Base-by-base conservation (phyloP, 1,140 invertebrate species). In the Aphelenchoides fujianensis region DNA sequence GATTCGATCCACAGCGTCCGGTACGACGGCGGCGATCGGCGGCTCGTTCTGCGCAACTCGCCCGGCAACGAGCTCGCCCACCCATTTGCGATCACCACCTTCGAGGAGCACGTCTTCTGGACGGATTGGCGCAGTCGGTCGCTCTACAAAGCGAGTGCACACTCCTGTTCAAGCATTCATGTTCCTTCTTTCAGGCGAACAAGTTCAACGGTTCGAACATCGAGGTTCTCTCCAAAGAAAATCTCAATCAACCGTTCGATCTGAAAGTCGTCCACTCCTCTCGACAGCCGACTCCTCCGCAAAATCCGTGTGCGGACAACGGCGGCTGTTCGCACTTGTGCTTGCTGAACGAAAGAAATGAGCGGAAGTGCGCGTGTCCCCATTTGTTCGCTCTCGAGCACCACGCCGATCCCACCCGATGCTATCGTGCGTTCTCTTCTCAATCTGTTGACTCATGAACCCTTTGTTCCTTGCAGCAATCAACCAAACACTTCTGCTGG, bases 181-280 rank as follows among this genome's bases (percentile, higher is more conserved):
- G 5, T 59, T 59, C 34, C 28, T 30, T 67, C 68, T 70, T 69
- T 69, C 27, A 88, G 80, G 89, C 89, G 0, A 90, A 90, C 80
- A 90, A 90, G 82, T 90, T 88, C 85, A 89, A 89, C 83, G 89
- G 89, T 1, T 86, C 86, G 1, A 86, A 89, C 76, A 85, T 89
- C 0, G 82, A 84, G 37, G 89, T 88, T 1, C 85, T 89, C n/a
- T 88, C 88, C 80, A 48, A 70, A 70, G 70, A 72, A 19, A 72
- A 36, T 1, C 16, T 59, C n/a, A 63, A 54, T 71, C 88, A 92
- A 70, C 93, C 92, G 1, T 94, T 95, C 91, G 92, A 94, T 83
- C 86, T 94, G 41, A 88, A 92, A 63, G 88, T 94, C 1, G 89
- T 89, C 72, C 92, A 94, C 87, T 91, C 91, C 0, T 89, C 88